These are phyloP conservation scores for Barypeithes pellucidus DNA, from an alignment of 2,888 invertebrate species.

Conservation along the genomic window DNA sequence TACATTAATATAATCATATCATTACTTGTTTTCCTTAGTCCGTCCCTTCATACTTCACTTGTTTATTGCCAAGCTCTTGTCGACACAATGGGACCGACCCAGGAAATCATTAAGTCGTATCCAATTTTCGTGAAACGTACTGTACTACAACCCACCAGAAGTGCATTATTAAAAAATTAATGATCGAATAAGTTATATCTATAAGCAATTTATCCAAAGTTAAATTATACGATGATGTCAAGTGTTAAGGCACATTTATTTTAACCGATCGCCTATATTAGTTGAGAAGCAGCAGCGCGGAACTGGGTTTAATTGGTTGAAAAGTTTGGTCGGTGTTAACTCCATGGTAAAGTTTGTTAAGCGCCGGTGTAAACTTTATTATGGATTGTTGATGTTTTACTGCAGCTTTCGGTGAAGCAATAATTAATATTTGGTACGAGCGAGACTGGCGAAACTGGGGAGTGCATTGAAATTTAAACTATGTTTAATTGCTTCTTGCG, in stretches of 20 bases:
- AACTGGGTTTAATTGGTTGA: constrained; percentile 2
- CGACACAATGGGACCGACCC: no score
- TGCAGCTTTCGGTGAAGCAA: background rate
- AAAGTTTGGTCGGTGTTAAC: constrained; percentile 5
- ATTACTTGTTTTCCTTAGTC: no score
- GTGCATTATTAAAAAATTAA: constrained; percentile 45
- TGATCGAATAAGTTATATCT: constrained; percentile 40
- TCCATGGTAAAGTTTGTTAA: background rate
- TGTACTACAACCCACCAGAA: no score
- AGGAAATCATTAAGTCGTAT: no score
- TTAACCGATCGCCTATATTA: constrained; percentile 36
- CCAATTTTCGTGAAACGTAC: no score
- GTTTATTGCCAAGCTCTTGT: no score
- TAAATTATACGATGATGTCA: constrained; percentile 33
- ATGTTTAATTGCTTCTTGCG: no score
- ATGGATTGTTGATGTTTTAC: constrained; percentile 2
- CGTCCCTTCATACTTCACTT: no score
- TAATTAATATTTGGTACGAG: no score
- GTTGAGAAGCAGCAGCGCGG: background rate
- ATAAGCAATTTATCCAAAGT: constrained; percentile 38
- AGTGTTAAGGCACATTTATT: constrained; percentile 34
- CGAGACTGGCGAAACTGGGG: no score
- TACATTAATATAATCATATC: no score
- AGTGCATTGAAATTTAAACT: no score
- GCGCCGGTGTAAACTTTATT: constrained; percentile 6